Conservation (phyloP, 2,113 vertebrate genomes). For the Hymenochirus boettgeri region DNA sequence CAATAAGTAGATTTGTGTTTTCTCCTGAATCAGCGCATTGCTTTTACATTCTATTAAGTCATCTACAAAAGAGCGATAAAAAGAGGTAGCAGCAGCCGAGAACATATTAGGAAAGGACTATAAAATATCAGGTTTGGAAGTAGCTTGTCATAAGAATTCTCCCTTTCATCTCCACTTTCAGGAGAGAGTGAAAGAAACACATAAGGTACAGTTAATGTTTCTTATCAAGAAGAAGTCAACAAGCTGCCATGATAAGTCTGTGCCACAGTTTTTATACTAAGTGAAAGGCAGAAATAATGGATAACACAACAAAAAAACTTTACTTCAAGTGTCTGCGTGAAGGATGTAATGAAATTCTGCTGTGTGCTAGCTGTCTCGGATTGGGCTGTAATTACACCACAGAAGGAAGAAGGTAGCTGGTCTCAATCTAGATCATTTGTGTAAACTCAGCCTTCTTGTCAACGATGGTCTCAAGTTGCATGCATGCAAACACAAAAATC, state of each 20-base stretch:
- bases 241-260: constrained; percentile 43
- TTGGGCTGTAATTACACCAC: constrained; percentile 85
- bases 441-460: constrained; percentile 80
- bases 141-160: background rate
- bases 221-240: constrained; percentile 44
- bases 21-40: too few species aligned
- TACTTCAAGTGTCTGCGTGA: constrained; percentile 62
- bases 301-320: constrained; percentile 68
- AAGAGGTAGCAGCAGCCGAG: too few species aligned
- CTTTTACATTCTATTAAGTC: too few species aligned
- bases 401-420: constrained; percentile 72
- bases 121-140: background rate
- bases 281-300: constrained; percentile 32
- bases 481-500: constrained; percentile 70
- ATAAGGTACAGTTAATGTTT: constrained; percentile 48
- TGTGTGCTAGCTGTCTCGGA: constrained; percentile 78
- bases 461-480: constrained; percentile 67
- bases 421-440: constrained; percentile 70
- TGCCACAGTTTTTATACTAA: constrained; percentile 25
- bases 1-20: too few species aligned
- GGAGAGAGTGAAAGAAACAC: constrained; percentile 8
- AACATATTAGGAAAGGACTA: too few species aligned
- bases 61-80: too few species aligned
- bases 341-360: constrained; percentile 76
- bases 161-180: background rate